Evolutionary conservation across 1,140 invertebrate genomes (phyloP), one percentile per base, ranked within the genome.

Genomic region (Portunus trituberculatus): DNA sequence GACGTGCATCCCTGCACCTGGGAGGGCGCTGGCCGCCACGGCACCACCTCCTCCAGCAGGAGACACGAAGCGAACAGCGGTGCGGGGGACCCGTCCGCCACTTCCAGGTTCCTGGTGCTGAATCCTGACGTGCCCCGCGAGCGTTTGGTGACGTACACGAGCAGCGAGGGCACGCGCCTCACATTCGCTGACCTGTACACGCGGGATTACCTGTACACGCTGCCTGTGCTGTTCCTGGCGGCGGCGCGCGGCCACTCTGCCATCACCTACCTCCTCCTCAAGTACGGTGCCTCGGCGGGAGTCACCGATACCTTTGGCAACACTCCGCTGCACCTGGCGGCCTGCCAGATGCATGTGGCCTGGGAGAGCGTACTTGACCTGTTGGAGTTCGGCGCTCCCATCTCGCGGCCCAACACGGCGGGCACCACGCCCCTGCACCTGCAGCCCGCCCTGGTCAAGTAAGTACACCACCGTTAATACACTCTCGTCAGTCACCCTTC

Each of bases 251-350:
- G 97, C 10, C 97, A 97, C 94, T 96, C 97, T 7, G 97, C 97
- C 25, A 97, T 97, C 16, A 97, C 97, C 2, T 97, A 97, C n/a
- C 96, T 98, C 2, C 97, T 98, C 10, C 97, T 98, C 25, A 97
- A 97, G 94, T 97, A 97, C 96, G 97, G 97, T 14, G 98, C 97
- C 0, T 96, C 97, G 28, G 97, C 97, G 25, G 97, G 97, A 93
- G 96, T 97, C 67, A 96, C 96, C n/a, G 97, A 98, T 96, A 96
- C 96, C 8, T 96, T 97, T 59, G 97, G 97, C 25, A 97, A 97
- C 96, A 97, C 97, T 6, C 97, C 97, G 0, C 97, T 98, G 0
- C 97, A 98, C 96, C 96, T 98, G 48, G 97, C 97, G 52, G 97
- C 97, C 28, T 97, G 97, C 91, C 97, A 97, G 96, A 97, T 97